phyloP scores from a whole-genome alignment of 2,888 invertebrate genomes.

The Drosophila nigricruria region DNA sequence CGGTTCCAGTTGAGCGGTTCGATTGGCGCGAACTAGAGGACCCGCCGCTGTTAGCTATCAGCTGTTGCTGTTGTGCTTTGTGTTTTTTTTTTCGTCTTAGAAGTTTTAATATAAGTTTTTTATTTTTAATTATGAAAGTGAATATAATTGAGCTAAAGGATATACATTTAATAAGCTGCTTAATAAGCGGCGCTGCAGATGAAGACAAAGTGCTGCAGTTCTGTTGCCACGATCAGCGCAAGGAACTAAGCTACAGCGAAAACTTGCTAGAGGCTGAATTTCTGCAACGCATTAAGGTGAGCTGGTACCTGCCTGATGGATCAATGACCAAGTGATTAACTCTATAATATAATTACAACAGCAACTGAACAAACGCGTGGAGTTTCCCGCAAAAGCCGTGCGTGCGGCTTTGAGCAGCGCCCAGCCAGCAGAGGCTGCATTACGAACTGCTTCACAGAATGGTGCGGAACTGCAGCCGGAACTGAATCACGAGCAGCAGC shows the following conservation, averaged over 20 bases:
- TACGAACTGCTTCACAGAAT: constrained; percentile 1
- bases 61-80: constrained; percentile 18
- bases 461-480: not conserved
- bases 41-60: constrained; percentile 6
- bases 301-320: not conserved
- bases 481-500: not conserved
- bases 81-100: not conserved
- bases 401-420: constrained; percentile 47
- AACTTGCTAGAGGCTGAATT: constrained; percentile 20
- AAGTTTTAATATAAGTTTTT: not conserved
- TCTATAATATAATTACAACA: constrained; percentile 21
- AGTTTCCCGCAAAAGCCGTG: constrained; percentile 69
- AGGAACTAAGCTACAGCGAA: constrained; percentile 53
- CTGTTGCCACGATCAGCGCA: constrained; percentile 21
- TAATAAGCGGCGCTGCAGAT: not conserved
- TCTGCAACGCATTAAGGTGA: constrained; percentile 50
- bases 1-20: constrained; percentile 1
- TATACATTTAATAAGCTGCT: constrained; percentile 6
- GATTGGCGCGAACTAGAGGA: not conserved
- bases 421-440: constrained; percentile 35
- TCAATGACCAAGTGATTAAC: not conserved
- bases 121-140: constrained; percentile 35
- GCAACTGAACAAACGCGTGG: constrained; percentile 79
- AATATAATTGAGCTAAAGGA: constrained; percentile 21
- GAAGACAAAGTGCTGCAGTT: constrained; percentile 18